phyloP scores from a whole-genome alignment of 2,888 invertebrate genomes.

The Nymphalis c-album region DNA sequence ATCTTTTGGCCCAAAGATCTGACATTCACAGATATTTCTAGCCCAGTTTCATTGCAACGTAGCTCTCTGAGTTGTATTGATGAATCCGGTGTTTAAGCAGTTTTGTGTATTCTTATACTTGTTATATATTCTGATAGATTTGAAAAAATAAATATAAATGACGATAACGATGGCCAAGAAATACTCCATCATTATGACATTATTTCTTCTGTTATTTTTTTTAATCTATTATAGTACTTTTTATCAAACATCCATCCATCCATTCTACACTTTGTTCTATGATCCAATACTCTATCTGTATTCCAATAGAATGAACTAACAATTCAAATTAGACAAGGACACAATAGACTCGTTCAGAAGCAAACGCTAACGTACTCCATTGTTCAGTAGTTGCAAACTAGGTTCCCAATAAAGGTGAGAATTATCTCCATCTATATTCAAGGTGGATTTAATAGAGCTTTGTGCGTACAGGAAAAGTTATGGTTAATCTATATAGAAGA shows the following conservation, averaged over 20 bases:
- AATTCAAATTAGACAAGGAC: slow-evolving; percentile 34
- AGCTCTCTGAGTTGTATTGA: no score
- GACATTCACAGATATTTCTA: no score
- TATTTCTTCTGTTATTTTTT: not conserved
- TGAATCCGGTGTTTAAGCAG: no score
- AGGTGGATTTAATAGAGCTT: slow-evolving; percentile 5
- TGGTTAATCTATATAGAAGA: not conserved
- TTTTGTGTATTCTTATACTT: no score
- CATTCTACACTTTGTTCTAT: not conserved
- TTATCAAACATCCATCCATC: not conserved
- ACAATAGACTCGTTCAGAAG: slow-evolving; percentile 27
- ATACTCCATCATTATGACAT: not conserved
- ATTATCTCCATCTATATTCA: slow-evolving; percentile 22
- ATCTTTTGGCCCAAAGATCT: no score
- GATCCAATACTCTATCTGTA: slow-evolving; percentile 25
- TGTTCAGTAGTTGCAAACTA: slow-evolving; percentile 29
- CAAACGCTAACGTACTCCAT: slow-evolving; percentile 19
- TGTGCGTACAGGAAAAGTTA: not conserved
- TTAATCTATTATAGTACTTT: not conserved
- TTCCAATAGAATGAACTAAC: slow-evolving; percentile 32
- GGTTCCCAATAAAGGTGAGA: slow-evolving; percentile 29
- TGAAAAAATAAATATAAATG: not conserved
- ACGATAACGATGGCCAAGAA: no score
- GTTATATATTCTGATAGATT: no score
- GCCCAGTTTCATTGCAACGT: no score